Base-by-base conservation (phyloP, 2,113 vertebrate genomes). In the Corapipo altera region DNA sequence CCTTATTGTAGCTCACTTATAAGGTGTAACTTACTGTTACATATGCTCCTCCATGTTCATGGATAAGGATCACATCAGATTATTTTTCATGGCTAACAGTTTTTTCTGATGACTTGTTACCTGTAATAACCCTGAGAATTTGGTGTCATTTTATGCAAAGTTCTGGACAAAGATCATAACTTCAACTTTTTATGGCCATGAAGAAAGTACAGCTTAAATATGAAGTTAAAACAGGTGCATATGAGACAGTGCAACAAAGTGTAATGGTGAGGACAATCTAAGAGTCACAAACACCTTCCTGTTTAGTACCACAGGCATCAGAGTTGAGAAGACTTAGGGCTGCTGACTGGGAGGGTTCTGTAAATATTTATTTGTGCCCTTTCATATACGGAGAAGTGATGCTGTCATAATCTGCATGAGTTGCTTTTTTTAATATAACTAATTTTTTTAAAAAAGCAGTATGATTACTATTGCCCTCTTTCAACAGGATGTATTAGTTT, bases 11-110 rank as follows among this genome's bases (percentile, higher is more conserved):
- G 44, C 59, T 89, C 13, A 32, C 48, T 58, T 35, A 32, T 39
- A 61, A 71, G 9, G 12, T 64, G 32, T 33, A 19, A 52, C 27
- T 73, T 59, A 33, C 15, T 73, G 17, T 37, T 83, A 35, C 8
- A 2, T 20, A 6, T n/a, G 4, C 6, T 39, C 4, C 61, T 64
- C 21, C 24, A 0, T n/a, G 14, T 26, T 59, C 4, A 1, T 1
- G 11, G 11, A 2, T 39, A 77, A 87, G 20, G 24, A 5, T 66
- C 35, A 9, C 26, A 52, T 52, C 22, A 49, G 4, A 2, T 72
- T 64, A 8, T 4, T 84, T 28, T 33, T 91, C 1, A 0, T 21
- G 33, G 4, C 23, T 37, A 48, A 4, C 16, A 46, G 14, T 3
- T 55, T 26, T 62, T 64, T n/a, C 16, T 66, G 35, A 8, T 78